Percentiles rank a stretch among this genome's conserved stretches.
Evolutionary conservation across 2,113 vertebrate genomes (phyloP).

Genomic region (Crotalus horridus): DNA sequence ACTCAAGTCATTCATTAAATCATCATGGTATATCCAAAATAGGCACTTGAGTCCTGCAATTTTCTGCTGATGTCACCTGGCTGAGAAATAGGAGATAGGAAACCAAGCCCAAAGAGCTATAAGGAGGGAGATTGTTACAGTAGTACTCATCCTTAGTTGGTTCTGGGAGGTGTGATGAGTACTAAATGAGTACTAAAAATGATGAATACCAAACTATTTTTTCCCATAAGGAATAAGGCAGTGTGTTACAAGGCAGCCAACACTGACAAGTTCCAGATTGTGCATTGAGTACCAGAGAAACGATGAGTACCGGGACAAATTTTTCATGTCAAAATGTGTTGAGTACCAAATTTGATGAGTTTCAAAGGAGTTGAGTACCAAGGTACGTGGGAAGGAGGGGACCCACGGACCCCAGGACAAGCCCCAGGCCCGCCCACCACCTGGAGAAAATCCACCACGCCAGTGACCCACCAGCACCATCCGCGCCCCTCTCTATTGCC

Average conservation of each 20-base stretch:
- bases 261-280: neutral
- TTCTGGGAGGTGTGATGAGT: neutral
- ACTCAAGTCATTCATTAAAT: neutral
- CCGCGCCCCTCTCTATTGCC: no score
- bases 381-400: no score
- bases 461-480: no score
- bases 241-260: neutral
- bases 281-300: neutral
- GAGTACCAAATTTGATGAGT: no score
- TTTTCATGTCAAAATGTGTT: neutral
- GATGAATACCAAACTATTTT: neutral
- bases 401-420: no score
- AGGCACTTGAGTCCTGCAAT: neutral
- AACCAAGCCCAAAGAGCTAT: neutral
- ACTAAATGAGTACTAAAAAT: neutral
- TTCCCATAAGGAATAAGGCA: neutral
- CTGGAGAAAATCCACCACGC: no score
- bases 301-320: rapidly evolving
- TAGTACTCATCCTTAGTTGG: neutral
- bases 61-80: neutral
- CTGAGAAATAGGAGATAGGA: neutral
- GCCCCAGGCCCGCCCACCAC: no score
- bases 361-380: no score
- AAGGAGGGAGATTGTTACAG: neutral
- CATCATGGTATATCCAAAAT: neutral